Evolutionary conservation across 2,113 vertebrate species (phyloP).

Genomic region (Cyrtonyx montezumae): DNA sequence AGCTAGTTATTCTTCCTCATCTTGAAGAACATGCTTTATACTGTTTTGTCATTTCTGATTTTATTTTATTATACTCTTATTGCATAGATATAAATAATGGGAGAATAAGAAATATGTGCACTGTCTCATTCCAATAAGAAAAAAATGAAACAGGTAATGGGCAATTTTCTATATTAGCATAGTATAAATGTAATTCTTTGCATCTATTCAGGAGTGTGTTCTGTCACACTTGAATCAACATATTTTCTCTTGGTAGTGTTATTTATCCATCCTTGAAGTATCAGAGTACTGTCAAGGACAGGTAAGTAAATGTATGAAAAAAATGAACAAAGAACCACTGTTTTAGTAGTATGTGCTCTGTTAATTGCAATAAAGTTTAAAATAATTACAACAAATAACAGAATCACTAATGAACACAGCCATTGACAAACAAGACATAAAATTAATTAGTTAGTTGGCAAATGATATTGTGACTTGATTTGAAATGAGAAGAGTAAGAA

Average conservation of each 20-base stretch:
- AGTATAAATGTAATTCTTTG: not conserved
- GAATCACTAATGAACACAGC: conserved; percentile 60
- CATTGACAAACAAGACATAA: conserved; percentile 73
- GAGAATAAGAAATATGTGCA: not conserved
- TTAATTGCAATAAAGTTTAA: conserved; percentile 74
- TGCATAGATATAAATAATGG: not conserved
- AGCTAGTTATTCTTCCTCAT: not conserved
- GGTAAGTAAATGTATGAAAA: not conserved
- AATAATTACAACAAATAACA: conserved; percentile 72
- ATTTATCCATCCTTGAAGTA: conserved; percentile 2
- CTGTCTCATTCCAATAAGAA: not conserved
- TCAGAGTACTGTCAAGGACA: not conserved
- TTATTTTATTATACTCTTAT: not conserved
- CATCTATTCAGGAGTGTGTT: not conserved
- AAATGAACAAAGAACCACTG: not conserved
- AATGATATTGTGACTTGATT: conserved; percentile 54
- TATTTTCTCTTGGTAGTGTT: not conserved
- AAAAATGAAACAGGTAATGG: not conserved
- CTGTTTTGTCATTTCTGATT: not conserved
- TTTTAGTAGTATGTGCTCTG: not conserved
- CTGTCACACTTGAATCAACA: not conserved
- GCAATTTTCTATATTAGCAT: not conserved
- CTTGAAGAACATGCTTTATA: not conserved
- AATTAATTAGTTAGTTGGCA: conserved; percentile 79
- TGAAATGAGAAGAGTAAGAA: conserved; percentile 18